Evolutionary conservation across 2,797 vertebrate species (phyloP).

Genomic region (Psittacula derbiana): DNA sequence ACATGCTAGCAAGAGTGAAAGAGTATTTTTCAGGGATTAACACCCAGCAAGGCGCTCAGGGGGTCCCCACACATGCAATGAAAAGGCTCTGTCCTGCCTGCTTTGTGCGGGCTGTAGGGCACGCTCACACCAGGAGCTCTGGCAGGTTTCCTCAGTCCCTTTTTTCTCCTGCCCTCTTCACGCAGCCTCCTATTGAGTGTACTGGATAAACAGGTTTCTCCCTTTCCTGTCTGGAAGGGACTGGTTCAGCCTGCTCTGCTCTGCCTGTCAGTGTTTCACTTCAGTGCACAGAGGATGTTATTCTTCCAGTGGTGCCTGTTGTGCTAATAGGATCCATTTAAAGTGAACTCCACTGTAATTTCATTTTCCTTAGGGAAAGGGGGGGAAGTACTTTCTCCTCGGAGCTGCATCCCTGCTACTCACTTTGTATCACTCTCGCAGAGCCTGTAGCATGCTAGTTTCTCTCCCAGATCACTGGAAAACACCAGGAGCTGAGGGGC

Average conservation of each 20-base stretch:
- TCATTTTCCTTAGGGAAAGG: conserved; percentile 43
- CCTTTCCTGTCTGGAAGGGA: neutral
- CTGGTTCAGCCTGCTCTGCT: neutral
- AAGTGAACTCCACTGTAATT: conserved; percentile 47
- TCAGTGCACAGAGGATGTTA: conserved; percentile 15
- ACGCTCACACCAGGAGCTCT: neutral
- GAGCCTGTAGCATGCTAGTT: neutral
- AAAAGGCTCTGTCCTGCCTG: neutral
- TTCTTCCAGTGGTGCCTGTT: conserved; percentile 35
- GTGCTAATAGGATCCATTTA: conserved; percentile 46
- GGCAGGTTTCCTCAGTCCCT: neutral
- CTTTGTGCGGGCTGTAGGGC: neutral
- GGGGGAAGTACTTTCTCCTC: neutral
- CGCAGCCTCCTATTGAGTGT: neutral
- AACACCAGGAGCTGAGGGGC: neutral
- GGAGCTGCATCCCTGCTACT: neutral
- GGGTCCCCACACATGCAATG: neutral
- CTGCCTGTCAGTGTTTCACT: neutral
- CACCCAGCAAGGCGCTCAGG: neutral
- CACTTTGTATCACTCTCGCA: neutral
- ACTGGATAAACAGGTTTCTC: conserved; percentile 2
- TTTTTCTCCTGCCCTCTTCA: neutral
- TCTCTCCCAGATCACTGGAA: neutral
- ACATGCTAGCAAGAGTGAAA: neutral
- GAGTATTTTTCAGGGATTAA: neutral